phyloP scores from a whole-genome alignment of 1,140 invertebrate species.

The Bradynema listronoti region DNA sequence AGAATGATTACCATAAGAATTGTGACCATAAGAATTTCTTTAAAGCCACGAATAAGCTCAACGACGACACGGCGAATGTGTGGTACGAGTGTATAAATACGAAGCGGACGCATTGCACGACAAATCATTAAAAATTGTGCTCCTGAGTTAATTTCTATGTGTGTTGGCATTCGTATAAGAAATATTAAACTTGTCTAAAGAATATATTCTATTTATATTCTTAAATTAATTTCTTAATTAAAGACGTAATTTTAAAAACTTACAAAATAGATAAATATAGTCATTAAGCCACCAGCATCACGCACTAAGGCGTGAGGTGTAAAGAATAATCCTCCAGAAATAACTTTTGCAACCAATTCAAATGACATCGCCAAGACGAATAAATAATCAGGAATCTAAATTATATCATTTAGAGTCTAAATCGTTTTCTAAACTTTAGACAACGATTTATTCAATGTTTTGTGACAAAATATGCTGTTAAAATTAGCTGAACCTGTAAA shows the following conservation, averaged over 20 bases:
- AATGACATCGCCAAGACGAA: conserved; percentile 97
- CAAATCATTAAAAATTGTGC: conserved; percentile 92
- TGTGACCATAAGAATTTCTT: conserved; percentile 68
- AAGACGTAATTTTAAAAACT: background rate
- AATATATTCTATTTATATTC: too few relatives aligned
- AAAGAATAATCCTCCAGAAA: conserved; percentile 95
- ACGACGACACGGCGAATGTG: conserved; percentile 99
- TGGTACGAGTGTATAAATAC: conserved; percentile 95
- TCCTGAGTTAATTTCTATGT: conserved; percentile 80
- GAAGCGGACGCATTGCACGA: conserved; percentile 83
- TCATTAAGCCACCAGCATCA: conserved; percentile 88
- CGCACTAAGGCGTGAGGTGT: conserved; percentile 96
- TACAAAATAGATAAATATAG: conserved; percentile 92
- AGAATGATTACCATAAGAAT: conserved; percentile 93
- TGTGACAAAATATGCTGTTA: too few relatives aligned
- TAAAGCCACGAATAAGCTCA: conserved; percentile 95
- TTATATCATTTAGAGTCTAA: too few relatives aligned
- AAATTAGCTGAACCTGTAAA: conserved; percentile 53
- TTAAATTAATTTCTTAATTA: background rate
- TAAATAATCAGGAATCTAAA: conserved; percentile 88
- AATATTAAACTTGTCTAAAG: conserved; percentile 84
- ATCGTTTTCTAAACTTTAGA: too few relatives aligned
- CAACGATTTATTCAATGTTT: too few relatives aligned
- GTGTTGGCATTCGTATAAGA: conserved; percentile 86
- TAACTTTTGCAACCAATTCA: conserved; percentile 85